Evolutionary conservation across 2,113 vertebrate genomes (phyloP).

Genomic region (Daphoenositta chrysoptera): DNA sequence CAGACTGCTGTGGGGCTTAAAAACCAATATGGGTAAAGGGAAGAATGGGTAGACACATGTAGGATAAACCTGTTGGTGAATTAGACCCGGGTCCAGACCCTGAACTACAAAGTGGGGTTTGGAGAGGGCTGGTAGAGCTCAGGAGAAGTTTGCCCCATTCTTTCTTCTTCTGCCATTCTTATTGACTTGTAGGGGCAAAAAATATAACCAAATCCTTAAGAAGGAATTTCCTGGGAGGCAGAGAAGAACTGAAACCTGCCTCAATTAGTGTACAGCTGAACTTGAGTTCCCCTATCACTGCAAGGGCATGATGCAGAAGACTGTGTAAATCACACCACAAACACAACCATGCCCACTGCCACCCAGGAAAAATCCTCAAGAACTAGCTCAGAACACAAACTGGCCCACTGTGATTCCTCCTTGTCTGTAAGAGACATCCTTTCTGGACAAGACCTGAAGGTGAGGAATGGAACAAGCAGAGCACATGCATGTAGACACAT

Average conservation of each 20-base stretch:
- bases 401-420: background rate
- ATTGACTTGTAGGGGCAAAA: background rate
- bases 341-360: background rate
- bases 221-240: background rate
- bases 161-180: background rate
- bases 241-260: background rate
- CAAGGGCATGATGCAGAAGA: background rate
- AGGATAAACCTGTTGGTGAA: background rate
- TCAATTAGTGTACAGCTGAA: background rate
- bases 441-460: background rate
- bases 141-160: background rate
- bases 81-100: background rate
- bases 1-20: background rate
- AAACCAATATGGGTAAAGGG: background rate
- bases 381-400: background rate
- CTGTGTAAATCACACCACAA: background rate
- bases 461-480: background rate
- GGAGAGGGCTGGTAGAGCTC: background rate
- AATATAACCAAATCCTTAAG: background rate
- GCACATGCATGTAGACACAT: background rate
- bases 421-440: background rate
- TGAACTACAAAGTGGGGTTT: background rate
- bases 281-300: background rate
- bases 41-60: background rate
- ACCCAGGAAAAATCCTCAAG: background rate